Evolutionary conservation across 2,113 vertebrate species (phyloP).

Genomic region (Euleptes europaea): DNA sequence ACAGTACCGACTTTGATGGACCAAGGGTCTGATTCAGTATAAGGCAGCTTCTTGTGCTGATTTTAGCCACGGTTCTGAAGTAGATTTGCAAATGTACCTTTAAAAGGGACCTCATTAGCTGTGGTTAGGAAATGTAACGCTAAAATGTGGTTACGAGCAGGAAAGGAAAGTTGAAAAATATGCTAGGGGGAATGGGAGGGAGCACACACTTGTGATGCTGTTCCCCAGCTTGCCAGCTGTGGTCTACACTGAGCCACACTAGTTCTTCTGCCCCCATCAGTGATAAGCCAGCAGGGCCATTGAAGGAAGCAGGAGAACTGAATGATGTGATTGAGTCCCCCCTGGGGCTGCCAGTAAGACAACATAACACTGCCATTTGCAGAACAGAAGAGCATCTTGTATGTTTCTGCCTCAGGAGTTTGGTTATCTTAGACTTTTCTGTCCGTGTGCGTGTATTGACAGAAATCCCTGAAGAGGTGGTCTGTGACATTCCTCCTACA

Average conservation of each 20-base stretch:
- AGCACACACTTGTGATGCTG: neutral
- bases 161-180: too few species aligned
- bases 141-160: too few species aligned
- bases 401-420: neutral
- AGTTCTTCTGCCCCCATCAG: neutral
- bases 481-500: slow-evolving; percentile 65
- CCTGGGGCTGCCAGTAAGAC: neutral
- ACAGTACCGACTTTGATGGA: too few species aligned
- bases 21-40: too few species aligned
- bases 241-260: neutral
- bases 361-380: neutral
- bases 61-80: too few species aligned
- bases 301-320: neutral
- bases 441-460: slow-evolving; percentile 8
- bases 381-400: neutral
- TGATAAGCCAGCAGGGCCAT: neutral
- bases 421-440: neutral
- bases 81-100: too few species aligned
- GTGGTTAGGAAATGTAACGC: too few species aligned
- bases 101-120: too few species aligned
- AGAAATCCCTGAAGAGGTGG: slow-evolving; percentile 72
- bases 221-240: neutral
- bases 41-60: too few species aligned
- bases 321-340: neutral
- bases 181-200: too few species aligned